Evolutionary conservation across 2,113 vertebrate genomes (phyloP).

Genomic region (Misgurnus mizolepis): DNA sequence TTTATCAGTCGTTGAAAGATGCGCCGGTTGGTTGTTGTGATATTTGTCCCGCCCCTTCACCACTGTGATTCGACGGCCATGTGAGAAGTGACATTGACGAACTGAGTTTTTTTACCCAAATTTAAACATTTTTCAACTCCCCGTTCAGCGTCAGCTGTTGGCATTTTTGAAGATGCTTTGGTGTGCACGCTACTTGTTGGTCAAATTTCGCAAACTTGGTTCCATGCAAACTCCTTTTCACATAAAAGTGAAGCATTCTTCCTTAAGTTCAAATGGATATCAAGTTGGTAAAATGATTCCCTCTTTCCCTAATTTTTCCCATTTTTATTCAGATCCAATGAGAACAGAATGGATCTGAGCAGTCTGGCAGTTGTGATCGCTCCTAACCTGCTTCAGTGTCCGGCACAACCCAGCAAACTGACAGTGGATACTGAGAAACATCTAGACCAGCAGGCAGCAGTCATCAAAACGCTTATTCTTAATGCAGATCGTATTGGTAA

Average conservation of each 20-base stretch:
- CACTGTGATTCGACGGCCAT: too few species aligned
- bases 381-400: slow-evolving; percentile 66
- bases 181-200: too few species aligned
- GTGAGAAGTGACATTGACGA: too few species aligned
- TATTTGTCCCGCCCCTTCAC: too few species aligned
- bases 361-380: slow-evolving; percentile 68
- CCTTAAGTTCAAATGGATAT: not conserved
- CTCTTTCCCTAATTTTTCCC: not conserved
- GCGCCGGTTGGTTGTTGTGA: too few species aligned
- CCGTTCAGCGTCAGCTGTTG: too few species aligned
- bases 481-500: slow-evolving; percentile 65
- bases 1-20: too few species aligned
- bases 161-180: too few species aligned
- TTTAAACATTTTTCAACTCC: too few species aligned
- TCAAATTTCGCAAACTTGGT: too few species aligned
- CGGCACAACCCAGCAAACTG: slow-evolving; percentile 42
- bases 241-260: not conserved
- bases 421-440: slow-evolving; percentile 52
- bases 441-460: slow-evolving; percentile 61
- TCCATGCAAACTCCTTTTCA: too few species aligned
- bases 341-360: slow-evolving; percentile 68
- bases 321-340: slow-evolving; percentile 53
- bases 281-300: not conserved
- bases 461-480: slow-evolving; percentile 60
- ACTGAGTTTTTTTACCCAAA: too few species aligned